These are phyloP conservation scores for Leptodactylus fallax DNA, from an alignment of 2,797 vertebrate genomes.

Conservation along the genomic window DNA sequence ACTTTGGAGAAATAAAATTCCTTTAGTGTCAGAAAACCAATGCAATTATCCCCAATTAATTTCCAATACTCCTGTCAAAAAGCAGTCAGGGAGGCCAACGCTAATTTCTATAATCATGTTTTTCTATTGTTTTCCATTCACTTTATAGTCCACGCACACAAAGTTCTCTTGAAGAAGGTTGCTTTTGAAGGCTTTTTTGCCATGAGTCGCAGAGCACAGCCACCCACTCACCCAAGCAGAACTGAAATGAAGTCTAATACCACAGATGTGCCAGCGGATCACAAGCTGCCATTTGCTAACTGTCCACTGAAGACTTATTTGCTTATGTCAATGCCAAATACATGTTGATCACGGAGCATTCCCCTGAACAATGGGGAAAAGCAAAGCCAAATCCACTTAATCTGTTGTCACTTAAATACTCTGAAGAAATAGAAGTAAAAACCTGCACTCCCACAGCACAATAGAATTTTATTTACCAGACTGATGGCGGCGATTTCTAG, in stretches of 20 bases:
- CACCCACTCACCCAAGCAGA: slow-evolving; percentile 62
- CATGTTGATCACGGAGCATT: slow-evolving; percentile 41
- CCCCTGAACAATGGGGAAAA: slow-evolving; percentile 28
- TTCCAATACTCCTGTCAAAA: slow-evolving; percentile 1
- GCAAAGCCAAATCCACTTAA: slow-evolving; percentile 40
- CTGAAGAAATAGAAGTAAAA: slow-evolving; percentile 1
- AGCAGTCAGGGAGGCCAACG: neutral
- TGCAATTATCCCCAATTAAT: slow-evolving; percentile 41
- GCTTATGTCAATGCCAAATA: slow-evolving; percentile 7
- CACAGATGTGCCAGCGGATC: slow-evolving; percentile 51
- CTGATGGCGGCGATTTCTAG: neutral
- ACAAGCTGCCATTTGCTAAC: slow-evolving; percentile 54
- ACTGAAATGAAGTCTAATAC: slow-evolving; percentile 62
- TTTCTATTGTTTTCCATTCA: slow-evolving; percentile 18
- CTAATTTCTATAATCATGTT: neutral
- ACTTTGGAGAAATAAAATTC: neutral
- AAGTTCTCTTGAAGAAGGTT: slow-evolving; percentile 45
- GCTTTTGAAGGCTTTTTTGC: slow-evolving; percentile 48
- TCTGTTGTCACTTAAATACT: slow-evolving; percentile 48
- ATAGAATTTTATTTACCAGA: slow-evolving; percentile 32
- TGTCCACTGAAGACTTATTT: slow-evolving; percentile 53
- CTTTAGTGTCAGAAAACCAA: slow-evolving; percentile 3
- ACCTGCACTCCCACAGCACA: slow-evolving; percentile 16
- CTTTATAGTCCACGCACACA: neutral
- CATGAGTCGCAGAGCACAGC: neutral